Evolutionary conservation across 2,113 vertebrate genomes (phyloP).

Genomic region (Bagarius yarrelli): DNA sequence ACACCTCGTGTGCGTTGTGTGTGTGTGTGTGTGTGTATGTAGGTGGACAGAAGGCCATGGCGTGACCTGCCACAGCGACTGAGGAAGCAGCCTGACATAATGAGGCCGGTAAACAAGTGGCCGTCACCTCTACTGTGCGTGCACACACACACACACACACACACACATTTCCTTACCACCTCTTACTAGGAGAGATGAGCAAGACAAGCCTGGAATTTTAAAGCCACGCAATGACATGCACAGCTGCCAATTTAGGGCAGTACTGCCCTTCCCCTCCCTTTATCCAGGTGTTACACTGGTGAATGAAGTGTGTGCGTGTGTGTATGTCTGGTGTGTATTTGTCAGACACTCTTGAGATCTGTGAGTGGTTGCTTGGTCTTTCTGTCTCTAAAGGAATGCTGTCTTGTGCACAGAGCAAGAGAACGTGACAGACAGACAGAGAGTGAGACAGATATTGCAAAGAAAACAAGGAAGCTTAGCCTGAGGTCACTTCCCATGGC

Average conservation of each 20-base stretch:
- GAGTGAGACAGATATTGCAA: slow-evolving; percentile 3
- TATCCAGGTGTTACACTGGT: slow-evolving; percentile 21
- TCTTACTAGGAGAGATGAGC: slow-evolving; percentile 30
- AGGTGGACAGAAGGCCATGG: slow-evolving; percentile 66
- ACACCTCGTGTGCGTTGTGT: slow-evolving; percentile 31
- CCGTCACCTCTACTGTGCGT: slow-evolving; percentile 64
- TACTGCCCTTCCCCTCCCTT: neutral
- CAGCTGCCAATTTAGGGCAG: neutral
- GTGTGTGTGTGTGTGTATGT: slow-evolving; percentile 59
- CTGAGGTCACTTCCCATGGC: slow-evolving; percentile 30
- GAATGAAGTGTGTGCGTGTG: slow-evolving; percentile 11
- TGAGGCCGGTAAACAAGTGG: slow-evolving; percentile 78
- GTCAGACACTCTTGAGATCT: slow-evolving; percentile 4
- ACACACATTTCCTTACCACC: slow-evolving; percentile 31
- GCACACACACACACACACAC: slow-evolving; percentile 36
- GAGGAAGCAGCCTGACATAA: slow-evolving; percentile 74
- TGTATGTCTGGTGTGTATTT: neutral
- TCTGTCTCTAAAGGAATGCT: slow-evolving; percentile 19
- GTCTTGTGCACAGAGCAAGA: slow-evolving; percentile 7
- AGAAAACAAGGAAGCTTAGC: slow-evolving; percentile 20
- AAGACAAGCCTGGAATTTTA: slow-evolving; percentile 36
- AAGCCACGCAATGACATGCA: slow-evolving; percentile 10
- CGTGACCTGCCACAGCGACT: slow-evolving; percentile 66
- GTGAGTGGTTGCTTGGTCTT: slow-evolving; percentile 6
- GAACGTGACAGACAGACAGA: neutral